A percentile compares a stretch with the other conserved stretches of the same genome.
Evolutionary conservation across 2,797 vertebrate genomes (phyloP).

Genomic region (Poecilia wingei): DNA sequence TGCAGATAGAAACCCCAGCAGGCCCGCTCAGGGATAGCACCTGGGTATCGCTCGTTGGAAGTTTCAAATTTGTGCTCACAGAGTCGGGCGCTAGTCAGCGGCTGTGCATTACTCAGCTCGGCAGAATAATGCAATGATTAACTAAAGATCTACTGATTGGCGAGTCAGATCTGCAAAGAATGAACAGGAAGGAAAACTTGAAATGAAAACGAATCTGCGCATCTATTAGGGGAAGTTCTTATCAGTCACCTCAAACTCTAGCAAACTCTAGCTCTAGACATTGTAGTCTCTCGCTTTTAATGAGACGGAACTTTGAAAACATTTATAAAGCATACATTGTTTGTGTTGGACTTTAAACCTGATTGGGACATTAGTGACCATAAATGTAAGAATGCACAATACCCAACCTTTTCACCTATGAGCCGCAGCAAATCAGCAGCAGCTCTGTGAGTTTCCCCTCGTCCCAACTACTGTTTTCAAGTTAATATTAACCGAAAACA

Average conservation of each 20-base stretch:
- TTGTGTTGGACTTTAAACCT: not conserved
- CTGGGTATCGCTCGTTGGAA: slow-evolving; percentile 37
- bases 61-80: slow-evolving; percentile 36
- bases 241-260: slow-evolving; percentile 12
- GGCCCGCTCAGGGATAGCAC: slow-evolving; percentile 24
- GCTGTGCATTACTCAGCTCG: not conserved
- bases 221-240: slow-evolving; percentile 34
- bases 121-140: slow-evolving; percentile 28
- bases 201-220: slow-evolving; percentile 33
- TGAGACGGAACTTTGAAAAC: not conserved
- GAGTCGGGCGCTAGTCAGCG: slow-evolving; percentile 28
- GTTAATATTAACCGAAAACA: slow-evolving; percentile 77
- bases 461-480: slow-evolving; percentile 73
- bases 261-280: not conserved
- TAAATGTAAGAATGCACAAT: not conserved
- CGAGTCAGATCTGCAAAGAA: slow-evolving; percentile 22
- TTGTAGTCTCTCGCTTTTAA: not conserved
- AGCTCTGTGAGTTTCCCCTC: slow-evolving; percentile 15
- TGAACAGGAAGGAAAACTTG: slow-evolving; percentile 33
- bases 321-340: not conserved
- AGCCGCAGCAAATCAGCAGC: not conserved
- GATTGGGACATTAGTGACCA: not conserved
- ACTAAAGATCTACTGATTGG: slow-evolving; percentile 17
- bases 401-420: not conserved
- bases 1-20: slow-evolving; percentile 27